Evolutionary conservation across 2,113 vertebrate genomes (phyloP).

Genomic region (Albula goreensis): DNA sequence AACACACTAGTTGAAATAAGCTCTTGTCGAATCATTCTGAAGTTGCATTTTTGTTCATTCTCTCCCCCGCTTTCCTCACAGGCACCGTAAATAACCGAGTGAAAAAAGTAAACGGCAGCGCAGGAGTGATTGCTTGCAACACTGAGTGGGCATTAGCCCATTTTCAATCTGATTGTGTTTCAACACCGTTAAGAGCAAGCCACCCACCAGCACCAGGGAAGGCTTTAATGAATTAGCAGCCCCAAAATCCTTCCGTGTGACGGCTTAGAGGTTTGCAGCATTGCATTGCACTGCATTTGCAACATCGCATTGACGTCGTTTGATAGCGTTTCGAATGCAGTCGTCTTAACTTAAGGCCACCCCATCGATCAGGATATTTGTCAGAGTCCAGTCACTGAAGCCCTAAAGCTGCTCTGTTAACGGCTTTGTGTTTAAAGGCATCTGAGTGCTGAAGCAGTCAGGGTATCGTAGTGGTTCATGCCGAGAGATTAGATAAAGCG

Average conservation of each 20-base stretch:
- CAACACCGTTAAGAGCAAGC: neutral
- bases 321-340: neutral
- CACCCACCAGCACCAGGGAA: no score
- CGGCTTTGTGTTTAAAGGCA: neutral
- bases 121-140: neutral
- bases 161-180: neutral
- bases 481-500: no score
- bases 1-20: no score
- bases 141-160: neutral
- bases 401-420: neutral
- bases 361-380: neutral
- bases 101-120: neutral
- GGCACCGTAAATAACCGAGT: neutral
- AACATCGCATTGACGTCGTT: neutral
- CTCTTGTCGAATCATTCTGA: neutral
- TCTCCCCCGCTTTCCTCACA: neutral
- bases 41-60: neutral
- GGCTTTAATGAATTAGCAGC: slow-evolving; percentile 8
- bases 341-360: neutral
- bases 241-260: slow-evolving; percentile 10
- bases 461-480: neutral
- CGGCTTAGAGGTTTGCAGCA: neutral
- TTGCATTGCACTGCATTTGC: neutral
- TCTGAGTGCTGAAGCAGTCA: neutral
- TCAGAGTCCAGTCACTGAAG: neutral